Conservation (phyloP, 2,113 vertebrate species). For the Psittacula cyanocephala region DNA sequence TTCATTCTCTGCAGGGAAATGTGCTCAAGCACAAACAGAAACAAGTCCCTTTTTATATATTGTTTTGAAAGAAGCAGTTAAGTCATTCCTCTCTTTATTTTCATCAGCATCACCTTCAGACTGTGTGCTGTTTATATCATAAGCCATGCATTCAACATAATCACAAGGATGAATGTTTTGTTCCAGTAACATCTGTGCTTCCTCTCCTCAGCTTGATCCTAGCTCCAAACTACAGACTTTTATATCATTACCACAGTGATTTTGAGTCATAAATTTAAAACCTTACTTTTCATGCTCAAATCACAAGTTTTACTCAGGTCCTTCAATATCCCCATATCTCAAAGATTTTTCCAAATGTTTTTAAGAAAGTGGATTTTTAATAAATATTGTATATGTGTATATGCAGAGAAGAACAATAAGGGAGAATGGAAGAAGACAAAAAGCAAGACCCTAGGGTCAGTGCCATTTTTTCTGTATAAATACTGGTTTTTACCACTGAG, state of each 20-base stretch:
- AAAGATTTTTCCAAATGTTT: neutral
- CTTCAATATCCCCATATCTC: neutral
- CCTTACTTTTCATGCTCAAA: neutral
- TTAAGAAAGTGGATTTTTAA: neutral
- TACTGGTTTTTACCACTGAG: neutral
- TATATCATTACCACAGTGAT: neutral
- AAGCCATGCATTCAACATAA: neutral
- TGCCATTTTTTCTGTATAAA: neutral
- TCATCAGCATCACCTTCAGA: neutral
- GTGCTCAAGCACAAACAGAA: neutral
- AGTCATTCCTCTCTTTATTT: neutral
- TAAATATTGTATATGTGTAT: neutral
- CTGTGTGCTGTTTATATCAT: neutral
- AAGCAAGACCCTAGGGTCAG: accelerated
- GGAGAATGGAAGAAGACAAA: neutral
- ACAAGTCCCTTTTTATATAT: neutral
- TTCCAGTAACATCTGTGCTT: neutral
- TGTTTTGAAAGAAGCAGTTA: neutral
- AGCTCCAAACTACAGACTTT: neutral
- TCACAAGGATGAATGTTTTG: neutral
- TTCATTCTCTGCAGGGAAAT: neutral
- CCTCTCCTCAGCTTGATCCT: neutral
- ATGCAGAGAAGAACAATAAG: neutral
- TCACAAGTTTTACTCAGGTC: neutral
- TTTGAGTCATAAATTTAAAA: neutral